Evolutionary conservation across 2,888 invertebrate genomes (phyloP), one percentile per base, ranked within the genome.

Genomic region (Iselma pallidipennis): DNA sequence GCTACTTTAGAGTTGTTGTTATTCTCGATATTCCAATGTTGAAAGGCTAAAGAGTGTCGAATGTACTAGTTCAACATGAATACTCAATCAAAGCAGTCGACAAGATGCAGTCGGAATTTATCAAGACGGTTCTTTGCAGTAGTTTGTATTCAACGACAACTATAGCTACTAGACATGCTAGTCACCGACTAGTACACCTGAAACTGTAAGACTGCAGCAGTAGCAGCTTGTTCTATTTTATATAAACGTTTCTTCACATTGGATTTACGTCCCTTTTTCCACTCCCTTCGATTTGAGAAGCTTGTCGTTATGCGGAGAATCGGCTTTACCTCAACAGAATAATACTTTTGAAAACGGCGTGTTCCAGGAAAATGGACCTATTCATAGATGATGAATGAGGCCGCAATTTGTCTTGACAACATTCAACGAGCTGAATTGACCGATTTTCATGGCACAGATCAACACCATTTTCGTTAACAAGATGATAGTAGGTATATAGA

Each of bases 51-150:
- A 12, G 28, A 10, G 12, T 51, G 28, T 51, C 28, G 31, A 28
- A 51, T 19, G 21, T 31, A 14, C 4, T 52, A 52, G 52, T 52
- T 45, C 52, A 42, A 61, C 59, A 56, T 62, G 65, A 65, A 65
- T 65, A 65, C 64, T 58, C 61, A 64, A 65, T 63, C 65, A 63
- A 65, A 56, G 49, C 58, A 25, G 23, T 52, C 58, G 57, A 60
- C 65, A 60, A 65, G 67, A 69, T 69, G 69, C 69, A 66, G 42
- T 57, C 63, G 57, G 68, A 70, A 68, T 70, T 67, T 65, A 68
- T 66, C 66, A 70, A 61, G 60, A 55, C 55, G 62, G 55, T 58
- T 62, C 58, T 62, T 62, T 58, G 53, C 52, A 53, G 56, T 61
- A 60, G 55, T 66, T 66, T 60, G 61, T 58, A 63, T 66, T 66